Evolutionary conservation across 1,140 invertebrate genomes (phyloP), one percentile per base, ranked within the genome.

Genomic region (Olivierus martensii): DNA sequence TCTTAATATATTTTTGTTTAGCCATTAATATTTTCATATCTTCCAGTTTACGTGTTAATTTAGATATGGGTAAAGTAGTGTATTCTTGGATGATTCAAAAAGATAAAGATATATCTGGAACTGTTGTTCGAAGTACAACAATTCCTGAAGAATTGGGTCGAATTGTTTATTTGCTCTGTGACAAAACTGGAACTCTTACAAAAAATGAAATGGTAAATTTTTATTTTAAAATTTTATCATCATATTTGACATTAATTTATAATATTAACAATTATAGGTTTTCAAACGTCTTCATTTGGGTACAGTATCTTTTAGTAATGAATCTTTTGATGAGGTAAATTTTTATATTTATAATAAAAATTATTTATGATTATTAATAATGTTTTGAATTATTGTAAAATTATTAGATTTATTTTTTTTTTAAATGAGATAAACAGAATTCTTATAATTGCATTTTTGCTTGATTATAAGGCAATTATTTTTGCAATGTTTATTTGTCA

Each of bases 101-200:
- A 53, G 95, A 99, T 71, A 81, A 86, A 53, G 79, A 87, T 59
- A 95, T 99, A 57, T 78, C 82, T 44, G 91, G 88, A 3, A 96
- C 92, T 0, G 87, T 96, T n/a, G 93, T 96, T 49, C 75, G 96
- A n/a, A 94, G 87, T 41, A 97, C 92, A 0, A 99, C 94, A 2
- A 99, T 99, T 61, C 90, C 94, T 0, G 96, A 99, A 73, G 95
- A 99, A 70, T 69, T 96, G n/a, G 93, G 93, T 0, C 72, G 95
- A 46, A 93, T 99, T 60, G 87, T 85, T 2, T 99, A 97, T 70
- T 72, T 99, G 43, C 69, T 99, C 2, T 91, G 88, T 0, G 96
- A 99, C 67, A 99, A 99, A 73, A 99, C 95, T 0, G 96, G 95
- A 5, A 99, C 96, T 0, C 72, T 99, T 4, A 99, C 96, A 0